Conservation (phyloP, 1,140 invertebrate genomes). For the Nautilus pompilius region DNA sequence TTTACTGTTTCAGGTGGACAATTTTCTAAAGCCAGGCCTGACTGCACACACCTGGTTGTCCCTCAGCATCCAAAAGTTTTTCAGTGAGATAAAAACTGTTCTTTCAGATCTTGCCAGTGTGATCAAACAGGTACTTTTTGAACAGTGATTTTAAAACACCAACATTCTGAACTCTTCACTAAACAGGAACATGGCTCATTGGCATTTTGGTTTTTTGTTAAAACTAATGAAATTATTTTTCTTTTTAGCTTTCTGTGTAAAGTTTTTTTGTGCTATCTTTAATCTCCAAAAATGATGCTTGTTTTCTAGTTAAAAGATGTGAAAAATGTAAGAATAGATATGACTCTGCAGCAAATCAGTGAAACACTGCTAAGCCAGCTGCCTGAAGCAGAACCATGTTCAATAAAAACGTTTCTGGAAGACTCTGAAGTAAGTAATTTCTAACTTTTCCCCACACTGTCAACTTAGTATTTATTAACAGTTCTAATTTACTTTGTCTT, state of each 20-base stretch:
- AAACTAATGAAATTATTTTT: slow-evolving; percentile 79
- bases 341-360: slow-evolving; percentile 79
- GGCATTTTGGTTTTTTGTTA: slow-evolving; percentile 38
- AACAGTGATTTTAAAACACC: slow-evolving; percentile 1
- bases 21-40: slow-evolving; percentile 69
- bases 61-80: slow-evolving; percentile 69
- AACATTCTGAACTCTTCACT: slow-evolving; percentile 6
- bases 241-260: not conserved
- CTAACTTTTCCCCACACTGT: too few species aligned
- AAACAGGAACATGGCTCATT: not conserved
- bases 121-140: slow-evolving; percentile 62
- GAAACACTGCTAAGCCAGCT: slow-evolving; percentile 73
- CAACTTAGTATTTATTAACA: too few species aligned
- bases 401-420: slow-evolving; percentile 79
- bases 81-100: slow-evolving; percentile 64
- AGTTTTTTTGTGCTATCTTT: not conserved
- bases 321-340: slow-evolving; percentile 81
- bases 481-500: too few species aligned
- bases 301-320: slow-evolving; percentile 68
- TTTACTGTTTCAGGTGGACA: slow-evolving; percentile 30
- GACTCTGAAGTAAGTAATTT: slow-evolving; percentile 59
- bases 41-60: slow-evolving; percentile 76
- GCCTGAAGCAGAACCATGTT: slow-evolving; percentile 74
- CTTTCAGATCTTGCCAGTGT: slow-evolving; percentile 79
- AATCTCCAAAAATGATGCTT: too few species aligned